Evolutionary conservation across 1,140 invertebrate species (phyloP), one percentile per base, ranked within the genome.

Genomic region (Diplogasteroides magnus): DNA sequence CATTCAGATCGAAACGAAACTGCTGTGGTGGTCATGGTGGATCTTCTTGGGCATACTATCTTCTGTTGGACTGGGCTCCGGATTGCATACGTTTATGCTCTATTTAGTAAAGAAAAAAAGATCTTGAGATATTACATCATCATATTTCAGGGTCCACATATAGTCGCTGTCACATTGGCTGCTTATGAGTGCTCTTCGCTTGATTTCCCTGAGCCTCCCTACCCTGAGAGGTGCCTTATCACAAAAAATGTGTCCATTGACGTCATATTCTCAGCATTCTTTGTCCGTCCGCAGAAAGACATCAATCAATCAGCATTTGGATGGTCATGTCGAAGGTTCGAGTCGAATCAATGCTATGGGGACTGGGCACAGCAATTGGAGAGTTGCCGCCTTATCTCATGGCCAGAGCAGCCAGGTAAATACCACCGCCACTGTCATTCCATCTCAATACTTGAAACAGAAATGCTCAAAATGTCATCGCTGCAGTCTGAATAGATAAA

Each of bases 321-420:
- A n/a, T n/a, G 72, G 97, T 98, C 71, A 94, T 98, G 90, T 88
- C 89, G 28, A 98, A 98, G n/a, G n/a, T n/a, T 15, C 87, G 92
- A n/a, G 84, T 97, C 48, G 96, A 98, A 86, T 91, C 93, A 1
- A 92, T 98, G 86, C 90, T 97, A 85, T 99, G 96, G 96, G 88
- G 97, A 23, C 90, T 91, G 61, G 96, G 96, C 3, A 98, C 96
- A 1, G 96, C 96, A 0, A 85, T 98, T 28, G 96, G 96, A 2
- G 96, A 98, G 85, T 84, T 98, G 67, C 96, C 95, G 15, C 89
- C 89, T 1, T 90, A 98, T 87, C 98, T 99, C 83, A 96, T 98
- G 93, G 95, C 97, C 2, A 86, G 92, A 74, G 93, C 94, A 6
- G 80, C 79, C 28, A 69, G 83, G 23, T 61, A n/a, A n/a, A n/a